Base-by-base conservation (phyloP, 2,888 invertebrate genomes). In the Drosophila eohydei region DNA sequence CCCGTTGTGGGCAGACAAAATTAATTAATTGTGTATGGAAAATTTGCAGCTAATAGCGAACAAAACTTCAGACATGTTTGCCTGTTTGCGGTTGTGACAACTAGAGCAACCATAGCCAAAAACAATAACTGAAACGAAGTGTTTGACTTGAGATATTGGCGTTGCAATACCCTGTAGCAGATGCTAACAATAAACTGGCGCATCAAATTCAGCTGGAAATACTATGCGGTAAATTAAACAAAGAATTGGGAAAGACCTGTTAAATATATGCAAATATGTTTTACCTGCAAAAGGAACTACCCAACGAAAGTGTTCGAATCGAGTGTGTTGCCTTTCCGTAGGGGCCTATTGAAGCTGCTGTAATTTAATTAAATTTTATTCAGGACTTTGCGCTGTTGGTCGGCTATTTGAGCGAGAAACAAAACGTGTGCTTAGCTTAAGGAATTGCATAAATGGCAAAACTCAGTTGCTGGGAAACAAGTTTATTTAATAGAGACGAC, bases 11-110 rank as follows among this genome's bases (percentile, higher is more conserved):
- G 50, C 44, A 30, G 54, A 55, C 58, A 48, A 85, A 89, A 84
- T 81, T 89, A 84, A 85, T 85, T 89, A 89, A 89, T 89, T 89
- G 85, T 84, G 80, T 84, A 81, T 80, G 80, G 85, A 69, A 81
- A 87, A 87, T 89, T 85, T 84, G 77, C 85, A 85, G 89, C 89
- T 87, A 84, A 83, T 87, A 84, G 89, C 81, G 57, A 52, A 54
- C 73, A 81, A 81, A 89, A 83, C 71, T 89, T 83, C 30, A 48
- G 58, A 30, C 71, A 61, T 74, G 73, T 84, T 83, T 84, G 69
- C 74, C 67, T 51, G 60, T 71, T 74, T 87, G 75, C 75, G 78
- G 80, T 77, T 85, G 80, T 69, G 67, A 85, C 82, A 88, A 74
- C 70, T 68, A 71, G 74, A 54, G 66, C 51, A 51, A 50, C 14